Conservation (phyloP, 2,797 vertebrate species). For the Chromobotia macracanthus region DNA sequence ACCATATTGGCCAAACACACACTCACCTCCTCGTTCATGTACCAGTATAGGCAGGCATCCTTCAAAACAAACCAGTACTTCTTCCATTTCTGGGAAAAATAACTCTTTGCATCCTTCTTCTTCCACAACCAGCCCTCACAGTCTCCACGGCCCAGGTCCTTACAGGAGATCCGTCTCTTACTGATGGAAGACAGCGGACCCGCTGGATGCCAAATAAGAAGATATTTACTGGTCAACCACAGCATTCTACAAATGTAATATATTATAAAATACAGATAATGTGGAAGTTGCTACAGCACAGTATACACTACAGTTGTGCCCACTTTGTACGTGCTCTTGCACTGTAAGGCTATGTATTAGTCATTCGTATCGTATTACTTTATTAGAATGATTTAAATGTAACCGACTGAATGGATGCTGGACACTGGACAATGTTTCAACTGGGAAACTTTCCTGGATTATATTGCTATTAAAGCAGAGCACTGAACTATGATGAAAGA, state of each 20-base stretch:
- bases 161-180: constrained; percentile 94
- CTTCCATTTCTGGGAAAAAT: constrained; percentile 98
- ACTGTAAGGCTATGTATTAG: too few relatives aligned
- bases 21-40: constrained; percentile 95
- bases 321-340: too few relatives aligned
- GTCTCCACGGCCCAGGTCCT: constrained; percentile 95
- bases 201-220: constrained; percentile 6
- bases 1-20: background rate
- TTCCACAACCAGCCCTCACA: constrained; percentile 99
- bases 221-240: background rate
- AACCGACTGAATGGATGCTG: too few relatives aligned
- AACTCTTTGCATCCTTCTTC: constrained; percentile 97
- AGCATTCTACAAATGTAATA: background rate
- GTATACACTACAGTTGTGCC: too few relatives aligned
- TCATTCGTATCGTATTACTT: too few relatives aligned
- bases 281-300: too few relatives aligned
- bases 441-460: too few relatives aligned
- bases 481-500: background rate
- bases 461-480: background rate
- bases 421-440: too few relatives aligned
- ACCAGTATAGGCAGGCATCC: constrained; percentile 96
- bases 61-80: constrained; percentile 99
- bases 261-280: too few relatives aligned
- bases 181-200: constrained; percentile 88
- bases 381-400: too few relatives aligned